These are phyloP conservation scores for Grapholita molesta DNA, from an alignment of 1,140 invertebrate species.

Conservation along the genomic window DNA sequence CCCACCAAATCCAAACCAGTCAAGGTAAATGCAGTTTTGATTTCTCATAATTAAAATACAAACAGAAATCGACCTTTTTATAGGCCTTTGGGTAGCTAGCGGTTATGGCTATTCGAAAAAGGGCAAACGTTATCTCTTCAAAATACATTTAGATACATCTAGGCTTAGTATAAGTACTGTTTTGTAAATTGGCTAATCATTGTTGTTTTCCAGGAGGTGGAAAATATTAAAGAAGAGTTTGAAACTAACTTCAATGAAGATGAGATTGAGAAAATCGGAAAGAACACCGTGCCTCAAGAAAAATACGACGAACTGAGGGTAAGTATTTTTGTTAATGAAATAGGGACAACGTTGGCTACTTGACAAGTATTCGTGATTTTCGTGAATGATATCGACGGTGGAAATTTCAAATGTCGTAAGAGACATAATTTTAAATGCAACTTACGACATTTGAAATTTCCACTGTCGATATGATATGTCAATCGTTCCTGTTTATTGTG, in stretches of 20 bases:
- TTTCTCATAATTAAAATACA: too few species aligned
- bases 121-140: neutral
- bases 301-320: conserved; percentile 58
- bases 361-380: too few species aligned
- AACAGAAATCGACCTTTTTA: too few species aligned
- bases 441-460: too few species aligned
- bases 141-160: neutral
- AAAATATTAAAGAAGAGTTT: conserved; percentile 60
- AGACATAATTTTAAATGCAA: too few species aligned
- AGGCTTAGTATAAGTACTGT: neutral
- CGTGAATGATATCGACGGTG: too few species aligned
- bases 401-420: too few species aligned
- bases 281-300: conserved; percentile 38
- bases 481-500: too few species aligned
- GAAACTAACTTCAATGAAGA: conserved; percentile 55
- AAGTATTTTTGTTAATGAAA: conserved; percentile 14
- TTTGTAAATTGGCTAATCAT: neutral
- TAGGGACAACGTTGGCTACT: too few species aligned
- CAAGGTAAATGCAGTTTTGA: neutral
- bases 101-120: neutral
- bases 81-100: too few species aligned
- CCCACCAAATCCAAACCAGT: too few species aligned
- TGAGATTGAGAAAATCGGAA: conserved; percentile 40
- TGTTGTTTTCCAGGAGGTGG: conserved; percentile 49
- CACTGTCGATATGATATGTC: too few species aligned